phyloP scores from a whole-genome alignment of 2,113 vertebrate species.

The Cottus gobio region DNA sequence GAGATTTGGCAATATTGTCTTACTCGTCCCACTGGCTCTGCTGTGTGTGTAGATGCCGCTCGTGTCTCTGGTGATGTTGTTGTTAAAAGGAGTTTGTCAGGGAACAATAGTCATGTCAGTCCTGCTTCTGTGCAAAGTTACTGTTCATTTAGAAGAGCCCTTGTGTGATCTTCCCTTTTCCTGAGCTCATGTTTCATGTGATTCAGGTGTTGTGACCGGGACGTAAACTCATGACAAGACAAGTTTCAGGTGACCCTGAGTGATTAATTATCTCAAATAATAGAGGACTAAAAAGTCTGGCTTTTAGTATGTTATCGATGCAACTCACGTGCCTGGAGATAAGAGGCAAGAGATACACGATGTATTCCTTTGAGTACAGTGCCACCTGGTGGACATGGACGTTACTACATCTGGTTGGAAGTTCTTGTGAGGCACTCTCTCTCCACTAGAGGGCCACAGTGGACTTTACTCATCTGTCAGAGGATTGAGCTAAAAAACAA shows the following conservation, averaged over 20 bases:
- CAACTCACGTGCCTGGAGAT: too few relatives aligned
- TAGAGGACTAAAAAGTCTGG: neutral
- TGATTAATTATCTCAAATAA: neutral
- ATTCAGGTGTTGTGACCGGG: neutral
- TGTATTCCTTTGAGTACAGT: conserved; percentile 22
- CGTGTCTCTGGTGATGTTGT: too few relatives aligned
- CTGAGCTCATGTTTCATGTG: too few relatives aligned
- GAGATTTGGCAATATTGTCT: too few relatives aligned
- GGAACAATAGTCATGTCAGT: too few relatives aligned
- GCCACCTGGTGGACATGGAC: conserved; percentile 61
- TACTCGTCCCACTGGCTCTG: too few relatives aligned
- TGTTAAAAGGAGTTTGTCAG: too few relatives aligned
- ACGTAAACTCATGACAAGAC: neutral
- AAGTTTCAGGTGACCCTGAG: neutral
- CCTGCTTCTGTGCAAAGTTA: neutral
- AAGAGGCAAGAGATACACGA: neutral
- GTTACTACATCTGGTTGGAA: rapidly evolving
- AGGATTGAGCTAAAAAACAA: too few relatives aligned
- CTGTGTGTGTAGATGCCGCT: too few relatives aligned
- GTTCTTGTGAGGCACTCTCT: neutral
- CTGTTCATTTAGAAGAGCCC: too few relatives aligned
- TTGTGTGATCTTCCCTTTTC: too few relatives aligned
- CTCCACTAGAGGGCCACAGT: conserved; percentile 45
- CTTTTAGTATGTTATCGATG: neutral
- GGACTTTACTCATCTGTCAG: too few relatives aligned